Conservation (phyloP, 2,797 vertebrate species). For the Macrochelys suwanniensis region DNA sequence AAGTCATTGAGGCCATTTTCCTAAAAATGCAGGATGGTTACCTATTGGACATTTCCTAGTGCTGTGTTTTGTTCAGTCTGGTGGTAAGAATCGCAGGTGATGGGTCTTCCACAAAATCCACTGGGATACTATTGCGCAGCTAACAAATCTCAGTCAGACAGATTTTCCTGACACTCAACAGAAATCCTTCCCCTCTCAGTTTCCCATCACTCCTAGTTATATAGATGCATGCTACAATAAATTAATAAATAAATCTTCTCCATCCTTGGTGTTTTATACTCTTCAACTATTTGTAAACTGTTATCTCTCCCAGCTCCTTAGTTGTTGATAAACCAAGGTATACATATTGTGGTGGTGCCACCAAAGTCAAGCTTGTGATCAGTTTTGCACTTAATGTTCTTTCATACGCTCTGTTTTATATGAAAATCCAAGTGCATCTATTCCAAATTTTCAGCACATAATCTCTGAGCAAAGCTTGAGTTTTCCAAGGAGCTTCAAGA, state of each 20-base stretch:
- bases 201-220: not conserved
- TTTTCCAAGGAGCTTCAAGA: slow-evolving; percentile 2
- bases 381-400: not conserved
- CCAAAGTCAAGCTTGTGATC: not conserved
- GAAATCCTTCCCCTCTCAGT: not conserved
- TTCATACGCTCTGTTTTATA: not conserved
- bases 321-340: not conserved
- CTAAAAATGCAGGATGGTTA: not conserved
- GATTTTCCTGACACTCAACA: not conserved
- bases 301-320: not conserved
- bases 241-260: not conserved
- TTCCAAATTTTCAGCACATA: not conserved
- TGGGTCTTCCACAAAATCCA: not conserved
- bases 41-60: not conserved
- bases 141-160: not conserved
- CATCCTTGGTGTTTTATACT: not conserved
- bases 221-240: not conserved
- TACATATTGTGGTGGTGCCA: not conserved
- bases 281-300: not conserved
- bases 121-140: not conserved
- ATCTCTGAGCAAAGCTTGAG: not conserved
- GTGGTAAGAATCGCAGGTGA: not conserved
- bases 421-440: not conserved
- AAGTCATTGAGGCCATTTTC: not conserved
- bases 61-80: not conserved